Base-by-base conservation (phyloP, 2,888 invertebrate species). In the Tipula vernalis region DNA sequence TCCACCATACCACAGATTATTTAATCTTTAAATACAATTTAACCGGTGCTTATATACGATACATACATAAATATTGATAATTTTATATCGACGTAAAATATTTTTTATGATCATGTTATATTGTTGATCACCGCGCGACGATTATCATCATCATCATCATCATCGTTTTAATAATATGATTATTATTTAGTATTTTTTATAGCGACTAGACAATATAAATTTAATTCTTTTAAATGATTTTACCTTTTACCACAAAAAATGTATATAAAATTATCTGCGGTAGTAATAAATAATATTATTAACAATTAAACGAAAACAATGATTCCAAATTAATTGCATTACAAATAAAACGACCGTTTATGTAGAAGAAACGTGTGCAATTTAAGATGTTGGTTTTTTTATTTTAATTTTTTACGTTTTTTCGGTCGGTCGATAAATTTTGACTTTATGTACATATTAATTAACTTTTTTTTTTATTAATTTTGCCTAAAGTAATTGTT, bases 131-230 rank as follows among this genome's bases (percentile, higher is more conserved):
- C 28, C 28, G 18, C 71, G 28, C 28, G 71, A 71, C 71, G 71
- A 28, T 71, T 71, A 71, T 71, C 51, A 51, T 51, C 51, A 51
- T 51, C 51, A 15, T 39, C 57, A 28, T 71, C 71, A 71, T 71
- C 28, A 28, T 71, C 71, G 71, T 71, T 71, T 71, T 71, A 71
- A 57, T 57, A 57, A 71, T 28, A 71, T 71, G 71, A 71, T 71
- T 71, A 71, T 71, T 71, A 71, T 71, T 71, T 28, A 71, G 71
- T 28, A 71, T 71, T 28, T 71, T 71, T 51, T 71, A 71, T 71
- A 71, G 71, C 71, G 71, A 71, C 71, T 71, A 71, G 71, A 71
- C 71, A 71, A 71, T 71, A 71, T 71, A 71, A 71, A 71, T 71
- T 18, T 71, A 71, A 71, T 71, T 71, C 71, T 71, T 71, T 71